These are phyloP conservation scores for Ariolimax columbianus DNA, from an alignment of 2,888 invertebrate species.

Conservation along the genomic window DNA sequence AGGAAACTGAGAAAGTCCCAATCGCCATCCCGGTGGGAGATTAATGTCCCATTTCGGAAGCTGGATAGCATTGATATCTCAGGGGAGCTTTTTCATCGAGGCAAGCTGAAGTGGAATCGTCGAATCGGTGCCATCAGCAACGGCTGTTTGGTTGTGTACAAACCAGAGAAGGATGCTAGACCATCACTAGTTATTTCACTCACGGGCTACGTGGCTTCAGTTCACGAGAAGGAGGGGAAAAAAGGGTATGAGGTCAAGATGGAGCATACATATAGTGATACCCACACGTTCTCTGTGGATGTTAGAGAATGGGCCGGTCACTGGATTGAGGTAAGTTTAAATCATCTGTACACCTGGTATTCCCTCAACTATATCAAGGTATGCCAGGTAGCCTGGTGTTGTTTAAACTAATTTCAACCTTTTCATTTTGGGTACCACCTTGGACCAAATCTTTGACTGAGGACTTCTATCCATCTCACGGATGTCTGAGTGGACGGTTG, in stretches of 20 bases:
- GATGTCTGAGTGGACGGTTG: too few relatives aligned
- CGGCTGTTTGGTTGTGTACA: slow-evolving; percentile 69
- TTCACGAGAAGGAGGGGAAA: slow-evolving; percentile 65
- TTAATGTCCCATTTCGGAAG: slow-evolving; percentile 62
- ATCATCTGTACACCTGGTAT: too few relatives aligned
- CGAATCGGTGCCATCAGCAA: slow-evolving; percentile 68
- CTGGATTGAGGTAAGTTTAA: slow-evolving; percentile 71
- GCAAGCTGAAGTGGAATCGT: slow-evolving; percentile 72
- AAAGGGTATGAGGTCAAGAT: slow-evolving; percentile 71
- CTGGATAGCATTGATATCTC: slow-evolving; percentile 66
- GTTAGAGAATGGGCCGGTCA: slow-evolving; percentile 71
- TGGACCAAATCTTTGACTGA: too few relatives aligned
- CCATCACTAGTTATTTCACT: slow-evolving; percentile 67
- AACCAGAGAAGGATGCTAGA: slow-evolving; percentile 69
- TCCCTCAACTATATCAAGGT: too few relatives aligned
- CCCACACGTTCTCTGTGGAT: slow-evolving; percentile 69
- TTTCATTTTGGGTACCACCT: too few relatives aligned
- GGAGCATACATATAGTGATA: slow-evolving; percentile 67
- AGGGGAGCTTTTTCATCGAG: slow-evolving; percentile 70
- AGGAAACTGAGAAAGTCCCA: slow-evolving; percentile 57
- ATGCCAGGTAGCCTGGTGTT: too few relatives aligned
- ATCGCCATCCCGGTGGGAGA: slow-evolving; percentile 64
- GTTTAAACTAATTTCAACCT: too few relatives aligned
- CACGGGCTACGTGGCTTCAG: slow-evolving; percentile 66
- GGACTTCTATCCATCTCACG: too few relatives aligned